Conservation (phyloP, 2,797 vertebrate genomes). For the Myripristis jacobus region DNA sequence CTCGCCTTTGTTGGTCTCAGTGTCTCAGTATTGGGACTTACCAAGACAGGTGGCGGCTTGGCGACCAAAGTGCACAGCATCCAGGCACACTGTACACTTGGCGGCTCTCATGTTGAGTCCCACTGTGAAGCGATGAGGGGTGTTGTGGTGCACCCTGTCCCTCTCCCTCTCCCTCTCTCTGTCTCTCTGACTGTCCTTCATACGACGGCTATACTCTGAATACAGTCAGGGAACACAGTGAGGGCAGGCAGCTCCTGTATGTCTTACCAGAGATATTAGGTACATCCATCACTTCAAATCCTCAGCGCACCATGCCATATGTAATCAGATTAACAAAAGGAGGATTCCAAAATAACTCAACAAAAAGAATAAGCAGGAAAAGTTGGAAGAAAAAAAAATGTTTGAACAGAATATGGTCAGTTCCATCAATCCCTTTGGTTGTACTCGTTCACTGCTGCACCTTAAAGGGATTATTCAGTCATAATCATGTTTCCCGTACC, state of each 20-base stretch:
- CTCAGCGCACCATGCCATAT: conserved; percentile 62
- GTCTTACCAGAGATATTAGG: conserved; percentile 4
- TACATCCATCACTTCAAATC: conserved; percentile 34
- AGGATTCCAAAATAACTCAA: conserved; percentile 49
- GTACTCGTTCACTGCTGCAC: conserved; percentile 49
- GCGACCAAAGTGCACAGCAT: conserved; percentile 97
- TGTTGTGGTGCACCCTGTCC: conserved; percentile 87
- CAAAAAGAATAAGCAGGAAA: conserved; percentile 64
- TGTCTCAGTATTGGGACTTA: conserved; percentile 73
- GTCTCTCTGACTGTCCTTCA: conserved; percentile 92
- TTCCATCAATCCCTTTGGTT: conserved; percentile 43
- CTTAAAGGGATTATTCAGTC: conserved; percentile 72
- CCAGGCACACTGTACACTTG: conserved; percentile 97
- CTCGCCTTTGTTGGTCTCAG: background rate
- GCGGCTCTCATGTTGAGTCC: conserved; percentile 99
- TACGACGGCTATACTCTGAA: conserved; percentile 93
- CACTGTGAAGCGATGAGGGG: conserved; percentile 95
- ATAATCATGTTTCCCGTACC: background rate
- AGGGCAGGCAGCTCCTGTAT: conserved; percentile 34
- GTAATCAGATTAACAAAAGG: conserved; percentile 47
- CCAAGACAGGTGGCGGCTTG: conserved; percentile 97
- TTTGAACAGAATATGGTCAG: conserved; percentile 38
- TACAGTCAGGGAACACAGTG: conserved; percentile 63
- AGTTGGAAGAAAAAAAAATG: conserved; percentile 46
- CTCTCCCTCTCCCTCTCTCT: conserved; percentile 70